Conservation (phyloP, 2,113 vertebrate species). For the Scatophagus argus region DNA sequence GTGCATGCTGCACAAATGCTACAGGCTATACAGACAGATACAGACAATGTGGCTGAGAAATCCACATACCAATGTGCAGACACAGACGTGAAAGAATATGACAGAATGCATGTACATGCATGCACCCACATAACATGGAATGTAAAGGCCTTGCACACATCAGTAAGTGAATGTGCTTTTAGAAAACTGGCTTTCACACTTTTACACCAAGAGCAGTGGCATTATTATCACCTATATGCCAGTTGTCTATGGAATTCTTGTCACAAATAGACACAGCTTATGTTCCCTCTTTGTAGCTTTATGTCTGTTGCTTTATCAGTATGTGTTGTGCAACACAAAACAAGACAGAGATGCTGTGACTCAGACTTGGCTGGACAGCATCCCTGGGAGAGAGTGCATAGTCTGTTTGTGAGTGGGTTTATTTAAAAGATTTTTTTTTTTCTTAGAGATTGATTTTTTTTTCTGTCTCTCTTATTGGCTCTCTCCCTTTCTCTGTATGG, state of each 20-base stretch:
- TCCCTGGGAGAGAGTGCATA: constrained; percentile 4
- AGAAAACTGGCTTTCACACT: constrained; percentile 4
- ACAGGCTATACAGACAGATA: constrained; percentile 14
- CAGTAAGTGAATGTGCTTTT: not conserved
- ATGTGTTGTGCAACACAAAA: constrained; percentile 34
- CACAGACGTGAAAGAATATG: constrained; percentile 1
- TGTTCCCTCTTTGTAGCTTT: constrained; percentile 21
- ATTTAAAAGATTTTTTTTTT: constrained; percentile 33
- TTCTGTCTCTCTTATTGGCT: too few species aligned
- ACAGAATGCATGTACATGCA: constrained; percentile 16
- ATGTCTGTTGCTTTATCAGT: constrained; percentile 24
- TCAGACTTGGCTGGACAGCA: constrained; percentile 37
- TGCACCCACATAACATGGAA: not conserved
- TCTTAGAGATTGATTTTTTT: constrained; percentile 34
- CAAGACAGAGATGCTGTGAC: constrained; percentile 39
- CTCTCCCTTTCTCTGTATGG: not conserved
- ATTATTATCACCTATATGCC: constrained; percentile 1
- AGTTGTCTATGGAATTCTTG: not conserved
- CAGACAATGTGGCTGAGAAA: constrained; percentile 19
- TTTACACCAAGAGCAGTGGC: not conserved
- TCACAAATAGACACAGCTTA: constrained; percentile 11
- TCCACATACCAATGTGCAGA: constrained; percentile 17
- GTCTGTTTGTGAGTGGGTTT: constrained; percentile 34
- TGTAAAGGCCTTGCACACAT: constrained; percentile 1
- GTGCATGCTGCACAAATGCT: not conserved